Conservation (phyloP, 2,888 invertebrate species). For the Ametastegia equiseti region DNA sequence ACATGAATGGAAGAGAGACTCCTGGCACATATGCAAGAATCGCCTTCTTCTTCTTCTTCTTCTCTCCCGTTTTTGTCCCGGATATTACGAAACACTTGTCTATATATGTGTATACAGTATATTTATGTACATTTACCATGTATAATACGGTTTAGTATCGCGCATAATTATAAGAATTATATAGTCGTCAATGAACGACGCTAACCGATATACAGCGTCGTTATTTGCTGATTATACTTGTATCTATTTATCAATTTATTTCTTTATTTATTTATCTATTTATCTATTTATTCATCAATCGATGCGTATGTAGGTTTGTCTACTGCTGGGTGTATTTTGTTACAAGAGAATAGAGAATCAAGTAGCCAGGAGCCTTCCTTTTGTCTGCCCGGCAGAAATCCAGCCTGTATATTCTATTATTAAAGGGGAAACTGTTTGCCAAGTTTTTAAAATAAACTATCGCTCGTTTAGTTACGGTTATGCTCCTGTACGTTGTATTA, state of each 20-base stretch:
- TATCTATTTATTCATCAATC: too few species aligned
- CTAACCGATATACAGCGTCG: too few species aligned
- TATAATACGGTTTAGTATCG: too few species aligned
- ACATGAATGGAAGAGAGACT: slow-evolving; percentile 33
- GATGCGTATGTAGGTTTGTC: too few species aligned
- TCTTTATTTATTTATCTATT: too few species aligned
- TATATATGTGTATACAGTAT: neutral
- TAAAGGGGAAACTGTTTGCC: slow-evolving; percentile 30
- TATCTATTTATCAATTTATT: too few species aligned
- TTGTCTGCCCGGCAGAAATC: slow-evolving; percentile 17
- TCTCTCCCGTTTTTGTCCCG: neutral
- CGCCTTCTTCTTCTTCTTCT: neutral
- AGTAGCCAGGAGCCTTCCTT: too few species aligned
- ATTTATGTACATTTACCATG: neutral
- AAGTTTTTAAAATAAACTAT: slow-evolving; percentile 39
- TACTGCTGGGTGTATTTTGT: too few species aligned
- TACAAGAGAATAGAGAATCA: neutral
- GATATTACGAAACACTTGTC: neutral
- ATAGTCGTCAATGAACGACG: too few species aligned
- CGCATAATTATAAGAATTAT: too few species aligned
- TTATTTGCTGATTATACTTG: too few species aligned
- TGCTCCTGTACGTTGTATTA: neutral
- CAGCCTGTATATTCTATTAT: slow-evolving; percentile 20
- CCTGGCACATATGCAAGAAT: neutral
- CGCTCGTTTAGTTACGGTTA: slow-evolving; percentile 28